Base-by-base conservation (phyloP, 2,797 vertebrate genomes). In the Meriones psammophilus region DNA sequence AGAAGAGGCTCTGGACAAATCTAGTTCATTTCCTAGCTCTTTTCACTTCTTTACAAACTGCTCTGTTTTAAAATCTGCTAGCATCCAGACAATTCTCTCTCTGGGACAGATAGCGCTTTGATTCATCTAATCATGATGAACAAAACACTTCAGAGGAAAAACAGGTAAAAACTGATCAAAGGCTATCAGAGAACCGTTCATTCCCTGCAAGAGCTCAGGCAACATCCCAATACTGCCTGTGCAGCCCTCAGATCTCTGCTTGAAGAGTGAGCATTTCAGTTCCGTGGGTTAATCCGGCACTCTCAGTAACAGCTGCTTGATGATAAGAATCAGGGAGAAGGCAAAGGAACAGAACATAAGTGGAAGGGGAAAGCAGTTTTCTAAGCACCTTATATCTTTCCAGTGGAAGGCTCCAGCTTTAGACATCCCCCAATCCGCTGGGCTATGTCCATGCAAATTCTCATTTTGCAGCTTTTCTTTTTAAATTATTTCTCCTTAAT, bases 121-220 rank as follows among this genome's bases (percentile, higher is more conserved):
- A 96, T 89, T 94, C 54, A 66, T 56, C 50, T 87, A 79, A 89
- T 94, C n/a, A 83, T n/a, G 60, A 60, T 64, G 81, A 94, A 81
- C 69, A 94, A 85, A 96, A 95, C 30, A 76, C 26, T 94, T 94
- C 71, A 94, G 36, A 92, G 54, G 33, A 90, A 74, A n/a, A 89
- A 88, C 68, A 92, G 84, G 18, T 60, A 95, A 78, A 92, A 92
- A 5, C 74, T 50, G 86, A 94, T 84, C 73, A 94, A 89, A 95
- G 22, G 9, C 3, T 62, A 66, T 78, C 30, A 78, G 22, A 56
- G 20, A 85, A 46, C 9, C 12, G 50, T 74, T 58, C 50, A 50
- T 68, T 93, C 26, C 24, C 66, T 80, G 3, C 77, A 58, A 76
- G 89, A 91, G 85, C 22, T 92, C 80, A 83, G 74, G 68, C 13